These are phyloP conservation scores for Aethes cnicana DNA, from an alignment of 2,888 invertebrate species.

Conservation along the genomic window DNA sequence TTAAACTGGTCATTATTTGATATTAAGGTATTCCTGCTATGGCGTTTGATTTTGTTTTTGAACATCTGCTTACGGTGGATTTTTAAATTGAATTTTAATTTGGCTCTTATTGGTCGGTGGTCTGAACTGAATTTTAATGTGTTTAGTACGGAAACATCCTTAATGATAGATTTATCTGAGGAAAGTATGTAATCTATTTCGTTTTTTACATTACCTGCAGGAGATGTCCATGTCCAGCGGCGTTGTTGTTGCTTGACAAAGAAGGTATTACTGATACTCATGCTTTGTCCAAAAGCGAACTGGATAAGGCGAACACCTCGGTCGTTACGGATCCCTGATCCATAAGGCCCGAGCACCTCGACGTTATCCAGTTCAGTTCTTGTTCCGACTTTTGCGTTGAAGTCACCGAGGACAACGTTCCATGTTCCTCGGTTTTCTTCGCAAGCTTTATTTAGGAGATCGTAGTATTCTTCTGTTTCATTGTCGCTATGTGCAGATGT, in stretches of 20 bases:
- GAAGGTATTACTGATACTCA: conserved; percentile 24
- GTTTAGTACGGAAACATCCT: conserved; percentile 11
- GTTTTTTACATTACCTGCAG: conserved; percentile 14
- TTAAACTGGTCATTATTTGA: too few relatives aligned
- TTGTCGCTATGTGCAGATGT: too few relatives aligned
- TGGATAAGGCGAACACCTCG: conserved; percentile 13
- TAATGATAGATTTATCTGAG: conserved; percentile 21
- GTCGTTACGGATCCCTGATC: conserved; percentile 4
- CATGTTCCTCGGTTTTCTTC: too few relatives aligned
- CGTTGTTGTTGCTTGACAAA: conserved; percentile 18
- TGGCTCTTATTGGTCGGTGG: background rate
- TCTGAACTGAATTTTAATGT: conserved; percentile 7
- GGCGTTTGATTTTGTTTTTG: too few relatives aligned
- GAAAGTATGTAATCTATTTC: conserved; percentile 32
- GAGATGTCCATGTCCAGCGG: conserved; percentile 31
- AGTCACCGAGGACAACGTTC: too few relatives aligned
- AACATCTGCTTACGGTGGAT: too few relatives aligned
- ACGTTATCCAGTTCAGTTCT: too few relatives aligned
- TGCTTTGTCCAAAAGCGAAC: conserved; percentile 23
- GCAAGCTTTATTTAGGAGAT: too few relatives aligned
- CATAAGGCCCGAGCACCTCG: conserved; percentile 19
- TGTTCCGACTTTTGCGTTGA: too few relatives aligned
- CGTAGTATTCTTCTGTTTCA: too few relatives aligned
- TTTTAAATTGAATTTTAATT: too few relatives aligned
- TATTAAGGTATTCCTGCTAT: too few relatives aligned